Base-by-base conservation (phyloP, 2,113 vertebrate species). In the Oncorhynchus mykiss region DNA sequence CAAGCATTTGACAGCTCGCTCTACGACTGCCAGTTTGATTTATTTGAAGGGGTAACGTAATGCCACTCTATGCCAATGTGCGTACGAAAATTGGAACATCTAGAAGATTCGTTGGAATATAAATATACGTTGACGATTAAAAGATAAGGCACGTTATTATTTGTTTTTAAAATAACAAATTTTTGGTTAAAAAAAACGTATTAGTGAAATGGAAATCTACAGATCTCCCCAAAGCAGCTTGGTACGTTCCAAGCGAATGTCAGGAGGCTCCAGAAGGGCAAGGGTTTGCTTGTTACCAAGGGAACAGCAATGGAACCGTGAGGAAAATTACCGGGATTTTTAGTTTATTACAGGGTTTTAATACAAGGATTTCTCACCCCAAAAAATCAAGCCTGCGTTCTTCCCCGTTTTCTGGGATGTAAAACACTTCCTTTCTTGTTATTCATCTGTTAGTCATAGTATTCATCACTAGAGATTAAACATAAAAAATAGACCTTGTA, bases 1-100 rank as follows among this genome's bases (percentile, higher is more conserved):
- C 92, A 92, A 92, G 92, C 92, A 90, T 90, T 87, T 92, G 91
- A 91, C 92, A 93, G 91, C 91, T 93, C 89, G 88, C 90, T 84
- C 90, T 88, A 88, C 82, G 78, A 74, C 51, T 74, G 83, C 84
- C 54, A 68, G 70, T 72, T 20, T 31, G 5, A 57, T 60, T 64
- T 31, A 71, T 54, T 54, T 24, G 29, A 51, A 67, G 73, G 75
- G 77, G 67, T 39, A 34, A 39, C 78, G 75, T 69, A 75, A 57
- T 51, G 69, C 65, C 6, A 4, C 1, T n/a, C 66, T 45, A 3
- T 68, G 31, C 16, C 67, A 68, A 27, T 34, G 24, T 72, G 18
- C 4, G 22, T 7, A 27, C 6, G n/a, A 6, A 49, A n/a, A 54
- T 1, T 2, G 4, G 0, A 5, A 22, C 1, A 0, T 75, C 60